A percentile compares a stretch with the other conserved stretches of the same genome.
Conservation (phyloP, 2,113 vertebrate genomes). For the Tachysurus vachellii region DNA sequence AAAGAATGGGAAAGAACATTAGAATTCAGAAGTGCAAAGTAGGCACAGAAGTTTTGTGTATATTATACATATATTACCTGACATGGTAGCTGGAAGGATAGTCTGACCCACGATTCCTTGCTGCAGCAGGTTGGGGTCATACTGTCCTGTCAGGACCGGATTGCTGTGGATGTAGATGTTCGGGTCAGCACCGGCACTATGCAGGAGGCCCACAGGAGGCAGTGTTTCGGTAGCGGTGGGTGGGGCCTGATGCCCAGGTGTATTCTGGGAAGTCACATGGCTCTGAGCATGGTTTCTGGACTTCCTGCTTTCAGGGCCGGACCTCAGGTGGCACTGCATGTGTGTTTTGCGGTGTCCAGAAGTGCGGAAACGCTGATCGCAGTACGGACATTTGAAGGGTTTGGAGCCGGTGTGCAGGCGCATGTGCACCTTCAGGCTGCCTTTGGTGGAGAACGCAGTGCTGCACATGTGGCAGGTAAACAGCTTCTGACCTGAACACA, state of each 20-base stretch:
- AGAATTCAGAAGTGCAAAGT: not conserved
- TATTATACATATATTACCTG: constrained; percentile 74
- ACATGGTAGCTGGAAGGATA: constrained; percentile 90
- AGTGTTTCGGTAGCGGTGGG: constrained; percentile 69
- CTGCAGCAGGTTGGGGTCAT: constrained; percentile 87
- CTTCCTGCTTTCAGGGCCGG: constrained; percentile 76
- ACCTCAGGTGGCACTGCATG: constrained; percentile 91
- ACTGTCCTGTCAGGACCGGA: constrained; percentile 84
- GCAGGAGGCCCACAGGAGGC: constrained; percentile 79
- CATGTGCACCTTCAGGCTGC: constrained; percentile 99
- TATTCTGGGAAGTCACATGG: constrained; percentile 69
- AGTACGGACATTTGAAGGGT: constrained; percentile 97
- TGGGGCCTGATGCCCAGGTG: constrained; percentile 60
- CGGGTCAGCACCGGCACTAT: constrained; percentile 75
- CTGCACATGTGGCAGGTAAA: constrained; percentile 97
- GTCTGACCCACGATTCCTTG: constrained; percentile 90
- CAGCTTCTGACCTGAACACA: constrained; percentile 88
- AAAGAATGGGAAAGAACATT: not conserved
- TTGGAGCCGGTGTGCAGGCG: constrained; percentile 96
- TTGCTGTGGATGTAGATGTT: constrained; percentile 90
- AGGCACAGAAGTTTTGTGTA: not conserved
- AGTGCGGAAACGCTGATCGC: constrained; percentile 93
- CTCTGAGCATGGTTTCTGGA: constrained; percentile 77
- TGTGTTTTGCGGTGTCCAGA: constrained; percentile 97
- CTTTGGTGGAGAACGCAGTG: constrained; percentile 97